Conservation (phyloP, 2,797 vertebrate genomes). For the Agapornis canus region DNA sequence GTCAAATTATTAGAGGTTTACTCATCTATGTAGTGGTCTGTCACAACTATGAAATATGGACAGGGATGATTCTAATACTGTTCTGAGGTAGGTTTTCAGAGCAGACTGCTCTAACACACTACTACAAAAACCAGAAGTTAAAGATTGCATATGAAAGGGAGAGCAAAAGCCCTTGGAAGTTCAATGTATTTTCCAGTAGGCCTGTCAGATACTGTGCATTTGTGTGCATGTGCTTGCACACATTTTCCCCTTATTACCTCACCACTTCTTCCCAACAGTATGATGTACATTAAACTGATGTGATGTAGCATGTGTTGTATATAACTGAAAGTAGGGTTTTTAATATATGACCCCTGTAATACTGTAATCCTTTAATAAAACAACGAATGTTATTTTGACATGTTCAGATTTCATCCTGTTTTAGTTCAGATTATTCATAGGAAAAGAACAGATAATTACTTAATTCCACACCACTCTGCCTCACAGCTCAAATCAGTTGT, state of each 20-base stretch:
- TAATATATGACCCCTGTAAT: constrained; percentile 76
- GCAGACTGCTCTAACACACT: neutral
- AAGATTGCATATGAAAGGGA: neutral
- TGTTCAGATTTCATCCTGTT: neutral
- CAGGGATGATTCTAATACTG: constrained; percentile 1
- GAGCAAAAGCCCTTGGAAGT: neutral
- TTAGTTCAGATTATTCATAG: neutral
- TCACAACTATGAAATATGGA: neutral
- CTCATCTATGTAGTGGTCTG: constrained; percentile 26
- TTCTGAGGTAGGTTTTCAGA: neutral
- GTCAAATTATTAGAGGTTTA: constrained; percentile 27
- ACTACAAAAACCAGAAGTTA: neutral
- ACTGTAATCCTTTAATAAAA: constrained; percentile 77
- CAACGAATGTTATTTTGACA: constrained; percentile 59
- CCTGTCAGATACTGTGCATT: constrained; percentile 15
- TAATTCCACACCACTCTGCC: neutral
- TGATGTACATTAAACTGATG: constrained; percentile 43
- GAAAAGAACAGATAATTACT: neutral
- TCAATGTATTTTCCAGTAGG: neutral
- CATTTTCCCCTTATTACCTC: constrained; percentile 69
- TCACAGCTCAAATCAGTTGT: neutral
- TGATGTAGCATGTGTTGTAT: constrained; percentile 74
- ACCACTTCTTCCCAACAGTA: constrained; percentile 65
- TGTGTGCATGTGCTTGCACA: neutral
- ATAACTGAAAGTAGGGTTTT: constrained; percentile 71